Evolutionary conservation across 2,888 invertebrate species (phyloP).

Genomic region (Cryptocheilus praepositus): DNA sequence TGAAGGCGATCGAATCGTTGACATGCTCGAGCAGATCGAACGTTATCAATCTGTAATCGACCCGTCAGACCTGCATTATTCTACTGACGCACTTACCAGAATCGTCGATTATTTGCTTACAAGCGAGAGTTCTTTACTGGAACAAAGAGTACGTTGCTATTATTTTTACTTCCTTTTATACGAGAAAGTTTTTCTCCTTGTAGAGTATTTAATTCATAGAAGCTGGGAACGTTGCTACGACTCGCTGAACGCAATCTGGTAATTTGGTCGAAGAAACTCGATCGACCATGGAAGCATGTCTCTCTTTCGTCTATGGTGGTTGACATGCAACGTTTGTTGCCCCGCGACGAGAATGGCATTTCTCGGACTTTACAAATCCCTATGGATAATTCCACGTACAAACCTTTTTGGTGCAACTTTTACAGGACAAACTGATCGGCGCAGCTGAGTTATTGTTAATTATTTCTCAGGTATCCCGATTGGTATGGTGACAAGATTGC

Average conservation of each 20-base stretch:
- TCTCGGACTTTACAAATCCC: slow-evolving; percentile 69
- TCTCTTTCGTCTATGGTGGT: slow-evolving; percentile 67
- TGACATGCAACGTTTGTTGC: slow-evolving; percentile 68
- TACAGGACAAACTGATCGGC: no score
- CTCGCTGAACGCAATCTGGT: slow-evolving; percentile 71
- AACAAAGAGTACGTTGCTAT: slow-evolving; percentile 80
- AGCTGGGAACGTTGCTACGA: slow-evolving; percentile 71
- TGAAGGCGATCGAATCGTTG: slow-evolving; percentile 80
- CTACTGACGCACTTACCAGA: slow-evolving; percentile 78
- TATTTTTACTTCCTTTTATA: no score
- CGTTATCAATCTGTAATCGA: slow-evolving; percentile 76
- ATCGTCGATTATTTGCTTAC: slow-evolving; percentile 82
- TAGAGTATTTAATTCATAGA: slow-evolving; percentile 51
- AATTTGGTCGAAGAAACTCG: slow-evolving; percentile 69
- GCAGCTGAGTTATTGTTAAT: background rate
- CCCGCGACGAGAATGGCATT: slow-evolving; percentile 59
- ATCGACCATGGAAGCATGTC: slow-evolving; percentile 65
- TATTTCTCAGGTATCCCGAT: slow-evolving; percentile 71
- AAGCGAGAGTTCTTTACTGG: slow-evolving; percentile 82
- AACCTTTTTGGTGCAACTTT: slow-evolving; percentile 10
- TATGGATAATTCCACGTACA: slow-evolving; percentile 63
- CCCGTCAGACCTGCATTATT: slow-evolving; percentile 76
- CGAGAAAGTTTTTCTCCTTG: no score
- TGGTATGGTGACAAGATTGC: slow-evolving; percentile 75
- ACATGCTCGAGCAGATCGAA: slow-evolving; percentile 78